phyloP scores from a whole-genome alignment of 2,797 vertebrate species.

The Myioborus miniatus region DNA sequence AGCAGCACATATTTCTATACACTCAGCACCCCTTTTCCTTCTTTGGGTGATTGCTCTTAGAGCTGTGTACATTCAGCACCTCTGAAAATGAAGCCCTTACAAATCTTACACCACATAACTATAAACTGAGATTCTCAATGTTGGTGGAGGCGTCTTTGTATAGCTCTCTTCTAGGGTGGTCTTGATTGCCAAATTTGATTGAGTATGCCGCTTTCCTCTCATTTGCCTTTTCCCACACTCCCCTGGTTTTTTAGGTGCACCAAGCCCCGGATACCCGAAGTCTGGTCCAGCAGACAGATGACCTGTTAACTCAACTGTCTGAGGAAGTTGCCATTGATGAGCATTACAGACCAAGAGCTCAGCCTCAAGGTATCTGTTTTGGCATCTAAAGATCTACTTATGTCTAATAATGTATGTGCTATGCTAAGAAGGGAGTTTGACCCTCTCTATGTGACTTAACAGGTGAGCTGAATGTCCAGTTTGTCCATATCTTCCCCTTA shows the following conservation, averaged over 20 bases:
- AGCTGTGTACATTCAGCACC: background rate
- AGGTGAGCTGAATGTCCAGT: background rate
- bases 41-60: background rate
- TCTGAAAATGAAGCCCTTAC: background rate
- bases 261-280: slow-evolving; percentile 84
- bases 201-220: background rate
- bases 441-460: background rate
- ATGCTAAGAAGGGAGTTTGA: background rate
- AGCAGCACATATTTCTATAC: background rate
- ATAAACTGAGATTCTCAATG: background rate
- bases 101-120: background rate
- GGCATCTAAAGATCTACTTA: background rate
- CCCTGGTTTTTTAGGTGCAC: slow-evolving; percentile 76
- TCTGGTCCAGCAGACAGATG: slow-evolving; percentile 85
- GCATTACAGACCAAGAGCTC: slow-evolving; percentile 62
- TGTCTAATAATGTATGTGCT: background rate
- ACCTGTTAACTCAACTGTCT: slow-evolving; percentile 87
- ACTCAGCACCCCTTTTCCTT: background rate
- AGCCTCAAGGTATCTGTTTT: slow-evolving; percentile 67
- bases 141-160: background rate
- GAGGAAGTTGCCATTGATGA: slow-evolving; percentile 90
- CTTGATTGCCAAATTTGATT: background rate
- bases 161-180: background rate
- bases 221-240: background rate
- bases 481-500: background rate